These are phyloP conservation scores for Orussus abietinus DNA, from an alignment of 1,140 invertebrate genomes.

Conservation along the genomic window DNA sequence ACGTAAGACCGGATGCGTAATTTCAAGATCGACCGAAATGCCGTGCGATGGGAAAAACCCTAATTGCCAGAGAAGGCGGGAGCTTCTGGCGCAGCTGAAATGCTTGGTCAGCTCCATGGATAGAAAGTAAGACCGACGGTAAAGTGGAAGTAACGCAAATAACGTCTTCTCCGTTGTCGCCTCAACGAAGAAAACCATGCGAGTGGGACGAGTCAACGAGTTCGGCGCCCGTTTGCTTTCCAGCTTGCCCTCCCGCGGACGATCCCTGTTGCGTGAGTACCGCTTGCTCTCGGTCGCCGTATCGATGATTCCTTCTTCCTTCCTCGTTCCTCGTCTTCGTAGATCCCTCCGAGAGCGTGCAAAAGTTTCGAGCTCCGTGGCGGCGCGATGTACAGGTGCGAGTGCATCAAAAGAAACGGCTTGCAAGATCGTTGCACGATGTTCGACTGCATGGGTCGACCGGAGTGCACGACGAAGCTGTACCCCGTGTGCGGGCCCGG, in stretches of 20 bases:
- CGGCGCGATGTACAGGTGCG: slow-evolving; percentile 65
- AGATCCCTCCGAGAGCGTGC: slow-evolving; percentile 29
- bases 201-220: slow-evolving; percentile 44
- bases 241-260: slow-evolving; percentile 9
- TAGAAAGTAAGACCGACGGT: slow-evolving; percentile 26
- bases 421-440: slow-evolving; percentile 70
- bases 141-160: neutral
- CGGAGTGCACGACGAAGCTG: slow-evolving; percentile 63
- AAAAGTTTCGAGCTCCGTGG: slow-evolving; percentile 67
- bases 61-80: slow-evolving; percentile 37
- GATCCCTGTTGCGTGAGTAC: slow-evolving; percentile 29
- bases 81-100: slow-evolving; percentile 40
- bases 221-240: slow-evolving; percentile 24
- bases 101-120: slow-evolving; percentile 46
- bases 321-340: slow-evolving; percentile 15
- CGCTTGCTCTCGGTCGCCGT: slow-evolving; percentile 9
- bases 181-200: slow-evolving; percentile 38
- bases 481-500: slow-evolving; percentile 65
- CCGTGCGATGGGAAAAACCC: slow-evolving; percentile 44
- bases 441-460: slow-evolving; percentile 64
- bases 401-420: slow-evolving; percentile 73
- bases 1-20: too few species aligned
- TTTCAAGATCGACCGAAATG: slow-evolving; percentile 31
- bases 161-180: neutral
- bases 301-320: slow-evolving; percentile 26